phyloP scores from a whole-genome alignment of 2,113 vertebrate genomes.

The Tragelaphus strepsiceros region DNA sequence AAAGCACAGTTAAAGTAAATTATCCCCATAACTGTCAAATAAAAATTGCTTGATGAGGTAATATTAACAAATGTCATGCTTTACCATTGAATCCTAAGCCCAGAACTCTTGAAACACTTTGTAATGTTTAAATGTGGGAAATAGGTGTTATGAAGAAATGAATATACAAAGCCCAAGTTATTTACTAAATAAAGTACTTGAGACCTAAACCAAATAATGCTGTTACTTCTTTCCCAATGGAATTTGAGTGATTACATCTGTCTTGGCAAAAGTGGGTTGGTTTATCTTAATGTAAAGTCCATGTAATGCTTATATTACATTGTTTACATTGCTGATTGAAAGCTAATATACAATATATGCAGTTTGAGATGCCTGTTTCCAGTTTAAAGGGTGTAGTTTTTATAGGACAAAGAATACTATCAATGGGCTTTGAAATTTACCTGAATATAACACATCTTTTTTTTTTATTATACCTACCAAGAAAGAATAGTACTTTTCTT shows the following conservation, averaged over 20 bases:
- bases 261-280: slow-evolving; percentile 73
- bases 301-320: slow-evolving; percentile 70
- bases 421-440: slow-evolving; percentile 35
- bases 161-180: slow-evolving; percentile 67
- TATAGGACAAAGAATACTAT: background rate
- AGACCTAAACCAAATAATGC: slow-evolving; percentile 72
- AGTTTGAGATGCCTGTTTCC: slow-evolving; percentile 59
- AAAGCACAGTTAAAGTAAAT: slow-evolving; percentile 49
- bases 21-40: slow-evolving; percentile 55
- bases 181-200: slow-evolving; percentile 71
- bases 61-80: slow-evolving; percentile 71
- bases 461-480: background rate
- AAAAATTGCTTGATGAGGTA: slow-evolving; percentile 75
- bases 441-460: slow-evolving; percentile 35
- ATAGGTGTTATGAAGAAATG: slow-evolving; percentile 73
- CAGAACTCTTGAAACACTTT: slow-evolving; percentile 68
- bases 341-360: slow-evolving; percentile 64
- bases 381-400: slow-evolving; percentile 47
- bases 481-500: background rate
- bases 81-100: slow-evolving; percentile 64
- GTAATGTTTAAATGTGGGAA: slow-evolving; percentile 75
- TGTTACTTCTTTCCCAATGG: slow-evolving; percentile 49
- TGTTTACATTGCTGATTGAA: slow-evolving; percentile 79
- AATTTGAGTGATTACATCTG: slow-evolving; percentile 79
- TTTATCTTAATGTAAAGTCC: slow-evolving; percentile 77